Evolutionary conservation across 2,888 invertebrate genomes (phyloP).

Genomic region (Noctua janthina): DNA sequence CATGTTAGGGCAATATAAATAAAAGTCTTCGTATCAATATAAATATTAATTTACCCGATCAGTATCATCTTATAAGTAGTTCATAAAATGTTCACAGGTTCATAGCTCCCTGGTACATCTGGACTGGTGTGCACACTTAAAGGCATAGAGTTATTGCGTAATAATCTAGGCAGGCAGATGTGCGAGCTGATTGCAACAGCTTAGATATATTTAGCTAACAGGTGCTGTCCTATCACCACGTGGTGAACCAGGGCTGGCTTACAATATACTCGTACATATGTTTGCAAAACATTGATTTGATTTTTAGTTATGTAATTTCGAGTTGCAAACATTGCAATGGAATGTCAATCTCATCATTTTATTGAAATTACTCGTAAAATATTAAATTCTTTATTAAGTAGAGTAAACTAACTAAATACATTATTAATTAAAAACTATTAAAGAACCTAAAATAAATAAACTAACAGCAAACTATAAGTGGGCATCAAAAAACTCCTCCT

Average conservation of each 20-base stretch:
- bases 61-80: constrained; percentile 67
- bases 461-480: too few relatives aligned
- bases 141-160: constrained; percentile 84
- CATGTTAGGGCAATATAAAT: constrained; percentile 29
- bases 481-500: too few relatives aligned
- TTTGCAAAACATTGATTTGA: constrained; percentile 29
- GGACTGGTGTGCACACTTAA: constrained; percentile 80
- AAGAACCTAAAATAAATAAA: too few relatives aligned
- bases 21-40: constrained; percentile 47
- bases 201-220: constrained; percentile 86
- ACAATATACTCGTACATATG: background rate
- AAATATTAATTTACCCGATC: constrained; percentile 44
- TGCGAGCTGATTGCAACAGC: constrained; percentile 83
- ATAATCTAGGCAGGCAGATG: constrained; percentile 87
- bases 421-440: too few relatives aligned
- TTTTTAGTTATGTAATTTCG: background rate
- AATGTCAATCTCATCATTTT: background rate
- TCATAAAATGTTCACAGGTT: constrained; percentile 82
- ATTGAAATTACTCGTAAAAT: background rate
- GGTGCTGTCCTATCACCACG: constrained; percentile 82
- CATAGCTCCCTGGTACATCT: constrained; percentile 82
- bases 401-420: too few relatives aligned
- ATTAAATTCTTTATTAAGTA: too few relatives aligned
- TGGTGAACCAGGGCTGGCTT: constrained; percentile 81
- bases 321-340: background rate